Percentiles rank a stretch among this genome's conserved stretches.
These are phyloP conservation scores for Chrysolina haemoptera DNA, from an alignment of 2,888 invertebrate genomes.

Conservation along the genomic window DNA sequence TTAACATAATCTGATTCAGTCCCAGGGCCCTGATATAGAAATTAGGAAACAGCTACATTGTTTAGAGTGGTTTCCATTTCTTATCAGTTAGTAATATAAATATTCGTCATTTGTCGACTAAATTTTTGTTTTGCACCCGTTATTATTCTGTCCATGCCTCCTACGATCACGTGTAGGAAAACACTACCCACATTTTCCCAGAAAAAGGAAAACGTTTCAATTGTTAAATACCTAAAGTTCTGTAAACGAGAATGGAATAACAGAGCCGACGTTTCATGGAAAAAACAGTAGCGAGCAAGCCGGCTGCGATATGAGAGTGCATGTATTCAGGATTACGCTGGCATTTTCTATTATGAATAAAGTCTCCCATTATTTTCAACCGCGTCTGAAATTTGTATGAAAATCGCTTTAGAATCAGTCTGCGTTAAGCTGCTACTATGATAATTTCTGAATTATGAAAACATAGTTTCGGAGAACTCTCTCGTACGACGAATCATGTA, in stretches of 20 bases:
- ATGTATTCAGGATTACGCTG: constrained; percentile 14
- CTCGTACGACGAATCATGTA: too few species aligned
- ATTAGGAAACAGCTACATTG: too few species aligned
- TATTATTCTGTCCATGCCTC: too few species aligned
- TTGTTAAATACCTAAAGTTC: neutral
- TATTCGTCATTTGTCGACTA: too few species aligned
- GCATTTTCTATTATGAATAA: constrained; percentile 18
- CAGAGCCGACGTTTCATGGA: neutral
- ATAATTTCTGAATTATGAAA: neutral
- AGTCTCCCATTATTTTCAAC: neutral
- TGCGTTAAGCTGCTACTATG: constrained; percentile 13
- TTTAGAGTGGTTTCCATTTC: too few species aligned
- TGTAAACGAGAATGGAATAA: constrained; percentile 5
- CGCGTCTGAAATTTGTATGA: constrained; percentile 2
- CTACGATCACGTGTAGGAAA: neutral
- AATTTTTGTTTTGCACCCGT: too few species aligned
- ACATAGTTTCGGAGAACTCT: too few species aligned
- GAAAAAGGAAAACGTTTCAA: neutral
- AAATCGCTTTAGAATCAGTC: neutral
- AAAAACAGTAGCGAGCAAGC: constrained; percentile 3
- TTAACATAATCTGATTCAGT: too few species aligned
- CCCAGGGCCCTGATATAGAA: too few species aligned
- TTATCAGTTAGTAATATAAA: too few species aligned
- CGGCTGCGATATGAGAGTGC: constrained; percentile 10
- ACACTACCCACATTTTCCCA: neutral